These are phyloP conservation scores for Pissodes strobi DNA, from an alignment of 1,140 invertebrate species.

Conservation along the genomic window DNA sequence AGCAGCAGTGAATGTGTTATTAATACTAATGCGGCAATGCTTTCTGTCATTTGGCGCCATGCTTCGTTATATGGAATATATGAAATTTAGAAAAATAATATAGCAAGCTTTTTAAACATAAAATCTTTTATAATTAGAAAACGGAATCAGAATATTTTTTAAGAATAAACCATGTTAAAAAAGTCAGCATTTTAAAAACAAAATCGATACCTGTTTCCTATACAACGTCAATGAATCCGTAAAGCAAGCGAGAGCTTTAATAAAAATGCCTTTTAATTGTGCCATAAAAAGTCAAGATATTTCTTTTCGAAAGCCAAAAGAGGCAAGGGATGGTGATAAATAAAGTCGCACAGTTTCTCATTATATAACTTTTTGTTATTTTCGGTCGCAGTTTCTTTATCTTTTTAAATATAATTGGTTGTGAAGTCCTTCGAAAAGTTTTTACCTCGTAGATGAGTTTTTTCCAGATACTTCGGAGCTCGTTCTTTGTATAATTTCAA, in stretches of 20 bases:
- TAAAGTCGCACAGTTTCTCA: slow-evolving; percentile 5
- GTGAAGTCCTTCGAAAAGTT: neutral
- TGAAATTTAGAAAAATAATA: no score
- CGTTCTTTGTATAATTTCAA: no score
- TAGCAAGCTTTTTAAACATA: no score
- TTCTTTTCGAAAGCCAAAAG: slow-evolving; percentile 1
- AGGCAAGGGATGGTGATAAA: slow-evolving; percentile 9
- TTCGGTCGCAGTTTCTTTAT: neutral
- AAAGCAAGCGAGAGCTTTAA: slow-evolving; percentile 14
- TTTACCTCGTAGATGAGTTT: slow-evolving; percentile 8
- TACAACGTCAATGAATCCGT: neutral
- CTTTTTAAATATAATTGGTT: slow-evolving; percentile 17
- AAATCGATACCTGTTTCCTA: slow-evolving; percentile 2
- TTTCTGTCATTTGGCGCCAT: no score
- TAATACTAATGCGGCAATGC: no score
- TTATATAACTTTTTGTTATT: slow-evolving; percentile 13
- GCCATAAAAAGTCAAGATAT: slow-evolving; percentile 12
- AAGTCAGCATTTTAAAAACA: neutral
- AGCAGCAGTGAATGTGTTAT: no score
- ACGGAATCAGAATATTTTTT: no score
- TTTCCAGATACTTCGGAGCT: no score
- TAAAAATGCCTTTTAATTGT: slow-evolving; percentile 23
- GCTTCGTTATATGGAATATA: no score
- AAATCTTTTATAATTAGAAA: no score
- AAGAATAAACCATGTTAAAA: neutral